phyloP scores from a whole-genome alignment of 53 echinoderm and acorn worm genomes.

The Echinarachnius parma region DNA sequence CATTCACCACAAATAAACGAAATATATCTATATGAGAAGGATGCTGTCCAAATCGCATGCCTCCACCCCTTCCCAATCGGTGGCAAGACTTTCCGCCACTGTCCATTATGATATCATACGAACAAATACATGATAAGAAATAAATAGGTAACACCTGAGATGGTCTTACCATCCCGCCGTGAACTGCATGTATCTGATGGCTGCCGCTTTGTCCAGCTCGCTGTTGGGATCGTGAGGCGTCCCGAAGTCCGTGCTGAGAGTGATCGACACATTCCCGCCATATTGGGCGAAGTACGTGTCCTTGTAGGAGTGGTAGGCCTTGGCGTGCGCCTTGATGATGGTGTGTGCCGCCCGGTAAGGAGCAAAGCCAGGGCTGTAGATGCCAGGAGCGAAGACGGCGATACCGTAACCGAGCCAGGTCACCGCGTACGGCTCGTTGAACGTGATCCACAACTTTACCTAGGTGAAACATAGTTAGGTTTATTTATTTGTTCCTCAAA shows the following conservation, averaged over 20 bases:
- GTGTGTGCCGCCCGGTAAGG: slow-evolving; percentile 89
- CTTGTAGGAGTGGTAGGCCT: slow-evolving; percentile 76
- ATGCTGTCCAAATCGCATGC: too few species aligned
- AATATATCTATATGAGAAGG: too few species aligned
- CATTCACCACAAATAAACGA: too few species aligned
- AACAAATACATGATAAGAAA: not conserved
- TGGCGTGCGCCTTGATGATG: slow-evolving; percentile 87
- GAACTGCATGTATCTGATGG: slow-evolving; percentile 86
- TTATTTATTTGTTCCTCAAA: too few species aligned
- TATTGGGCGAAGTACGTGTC: slow-evolving; percentile 64
- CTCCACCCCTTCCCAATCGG: too few species aligned
- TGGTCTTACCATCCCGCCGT: slow-evolving; percentile 86
- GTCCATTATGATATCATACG: not conserved
- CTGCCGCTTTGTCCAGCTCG: slow-evolving; percentile 66
- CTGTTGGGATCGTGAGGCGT: slow-evolving; percentile 58
- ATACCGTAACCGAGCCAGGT: slow-evolving; percentile 89
- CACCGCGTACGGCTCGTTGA: slow-evolving; percentile 95
- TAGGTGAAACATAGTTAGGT: slow-evolving; percentile 25
- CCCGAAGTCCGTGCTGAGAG: slow-evolving; percentile 89
- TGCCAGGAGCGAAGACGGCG: slow-evolving; percentile 81
- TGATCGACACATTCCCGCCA: slow-evolving; percentile 73
- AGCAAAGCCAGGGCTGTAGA: slow-evolving; percentile 72
- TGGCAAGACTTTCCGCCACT: not conserved
- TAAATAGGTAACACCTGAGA: not conserved
- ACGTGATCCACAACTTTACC: slow-evolving; percentile 87